Conservation (phyloP, 2,888 invertebrate species). For the Hypsopygia costalis region DNA sequence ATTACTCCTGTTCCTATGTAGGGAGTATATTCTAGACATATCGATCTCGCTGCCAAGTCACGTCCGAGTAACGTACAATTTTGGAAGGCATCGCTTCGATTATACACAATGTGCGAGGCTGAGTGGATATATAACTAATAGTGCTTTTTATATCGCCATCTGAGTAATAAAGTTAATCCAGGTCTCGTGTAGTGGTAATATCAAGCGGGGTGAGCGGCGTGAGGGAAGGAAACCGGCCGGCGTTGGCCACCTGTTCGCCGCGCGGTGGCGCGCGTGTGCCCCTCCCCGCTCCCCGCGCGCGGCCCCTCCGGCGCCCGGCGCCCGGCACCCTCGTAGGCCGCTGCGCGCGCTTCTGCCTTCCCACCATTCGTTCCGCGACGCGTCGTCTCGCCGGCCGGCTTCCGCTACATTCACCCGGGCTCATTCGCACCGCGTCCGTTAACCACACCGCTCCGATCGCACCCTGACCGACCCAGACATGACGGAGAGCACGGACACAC, state of each 20-base stretch:
- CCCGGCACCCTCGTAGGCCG: conserved; percentile 28
- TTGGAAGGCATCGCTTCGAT: conserved; percentile 32
- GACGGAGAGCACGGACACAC: conserved; percentile 77
- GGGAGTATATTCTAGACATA: conserved; percentile 20
- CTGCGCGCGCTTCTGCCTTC: conserved; percentile 68
- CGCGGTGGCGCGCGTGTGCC: conserved; percentile 41
- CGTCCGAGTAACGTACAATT: conserved; percentile 46
- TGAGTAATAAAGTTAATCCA: conserved; percentile 70
- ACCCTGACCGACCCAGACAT: conserved; percentile 46
- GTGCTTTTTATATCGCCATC: conserved; percentile 53
- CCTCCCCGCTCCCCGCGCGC: conserved; percentile 22
- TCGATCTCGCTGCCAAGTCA: conserved; percentile 64
- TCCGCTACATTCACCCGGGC: conserved; percentile 48
- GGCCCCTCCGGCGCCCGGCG: conserved; percentile 20
- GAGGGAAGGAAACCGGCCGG: conserved; percentile 50
- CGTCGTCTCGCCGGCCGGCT: conserved; percentile 71
- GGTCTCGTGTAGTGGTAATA: conserved; percentile 62
- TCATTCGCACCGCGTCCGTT: conserved; percentile 64
- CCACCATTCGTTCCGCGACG: conserved; percentile 76
- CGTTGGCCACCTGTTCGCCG: conserved; percentile 67
- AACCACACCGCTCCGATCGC: conserved; percentile 50
- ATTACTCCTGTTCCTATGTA: not conserved
- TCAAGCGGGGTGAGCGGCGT: conserved; percentile 40
- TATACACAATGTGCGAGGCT: conserved; percentile 26
- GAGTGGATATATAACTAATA: conserved; percentile 34